A percentile compares a stretch with the other conserved stretches of the same genome.
Conservation (phyloP, 30 jellyfish, hydroid and myxozoan genomes). For the Hydra vulgaris region DNA sequence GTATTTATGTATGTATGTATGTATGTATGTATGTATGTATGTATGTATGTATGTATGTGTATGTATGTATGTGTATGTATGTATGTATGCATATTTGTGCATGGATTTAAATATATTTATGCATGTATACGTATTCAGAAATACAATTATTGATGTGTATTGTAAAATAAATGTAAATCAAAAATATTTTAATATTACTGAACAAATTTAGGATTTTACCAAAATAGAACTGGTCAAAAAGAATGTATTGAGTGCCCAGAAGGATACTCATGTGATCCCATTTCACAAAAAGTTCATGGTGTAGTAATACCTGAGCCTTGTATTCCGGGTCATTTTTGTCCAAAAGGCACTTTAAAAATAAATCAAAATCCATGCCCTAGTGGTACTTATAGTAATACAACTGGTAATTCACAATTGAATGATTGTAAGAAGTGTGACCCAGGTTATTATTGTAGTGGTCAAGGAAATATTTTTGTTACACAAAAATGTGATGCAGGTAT, state of each 20-base stretch:
- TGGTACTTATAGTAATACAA: conserved; percentile 60
- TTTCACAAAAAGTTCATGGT: conserved; percentile 54
- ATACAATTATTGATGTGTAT: too few species aligned
- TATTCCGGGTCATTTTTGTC: conserved; percentile 81
- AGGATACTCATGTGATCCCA: conserved; percentile 89
- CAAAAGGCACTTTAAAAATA: conserved; percentile 57
- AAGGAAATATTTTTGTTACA: conserved; percentile 56
- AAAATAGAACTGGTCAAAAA: conserved; percentile 50
- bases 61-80: too few species aligned
- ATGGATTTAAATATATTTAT: too few species aligned
- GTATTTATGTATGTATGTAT: too few species aligned
- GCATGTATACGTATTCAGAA: too few species aligned
- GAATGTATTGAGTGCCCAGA: conserved; percentile 72
- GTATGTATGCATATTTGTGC: too few species aligned
- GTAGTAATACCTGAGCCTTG: conserved; percentile 83
- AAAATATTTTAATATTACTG: too few species aligned
- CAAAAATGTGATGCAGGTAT: conserved; percentile 60
- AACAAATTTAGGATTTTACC: conserved; percentile 91
- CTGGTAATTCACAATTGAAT: conserved; percentile 46
- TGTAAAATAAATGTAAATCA: too few species aligned
- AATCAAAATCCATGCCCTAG: conserved; percentile 86
- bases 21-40: too few species aligned
- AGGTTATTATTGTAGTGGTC: conserved; percentile 70
- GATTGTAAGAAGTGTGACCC: conserved; percentile 73
- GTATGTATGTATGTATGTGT: too few species aligned